These are phyloP conservation scores for Genyomyrus donnyi DNA, from an alignment of 2,113 vertebrate genomes.

Conservation along the genomic window DNA sequence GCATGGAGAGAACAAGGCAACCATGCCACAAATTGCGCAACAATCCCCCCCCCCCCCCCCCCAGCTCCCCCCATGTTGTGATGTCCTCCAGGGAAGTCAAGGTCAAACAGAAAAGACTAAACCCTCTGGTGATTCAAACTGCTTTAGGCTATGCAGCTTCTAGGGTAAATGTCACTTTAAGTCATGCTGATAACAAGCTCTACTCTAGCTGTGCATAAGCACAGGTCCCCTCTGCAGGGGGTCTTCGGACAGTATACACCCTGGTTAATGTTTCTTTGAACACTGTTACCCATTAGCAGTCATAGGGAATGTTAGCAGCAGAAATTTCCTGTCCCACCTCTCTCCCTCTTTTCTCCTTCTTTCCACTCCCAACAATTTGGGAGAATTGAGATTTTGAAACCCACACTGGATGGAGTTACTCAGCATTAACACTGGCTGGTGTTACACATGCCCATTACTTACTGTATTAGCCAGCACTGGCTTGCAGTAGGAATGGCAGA, in stretches of 20 bases:
- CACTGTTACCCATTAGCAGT: background rate
- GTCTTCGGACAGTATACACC: background rate
- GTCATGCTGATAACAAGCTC: background rate
- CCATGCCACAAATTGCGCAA: background rate
- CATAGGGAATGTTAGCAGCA: background rate
- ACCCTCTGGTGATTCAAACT: background rate
- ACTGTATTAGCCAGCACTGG: background rate
- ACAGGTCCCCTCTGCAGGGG: background rate
- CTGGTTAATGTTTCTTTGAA: constrained; percentile 4
- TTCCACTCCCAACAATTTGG: background rate
- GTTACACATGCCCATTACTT: background rate
- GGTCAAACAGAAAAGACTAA: background rate
- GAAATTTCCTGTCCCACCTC: background rate
- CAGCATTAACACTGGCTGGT: background rate
- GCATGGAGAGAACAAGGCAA: background rate
- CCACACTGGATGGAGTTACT: background rate
- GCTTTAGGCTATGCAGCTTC: background rate
- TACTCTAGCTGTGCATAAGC: background rate
- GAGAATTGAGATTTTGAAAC: background rate
- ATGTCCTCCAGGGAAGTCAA: background rate
- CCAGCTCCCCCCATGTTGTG: background rate
- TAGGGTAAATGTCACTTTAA: background rate
- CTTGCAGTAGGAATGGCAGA: background rate
- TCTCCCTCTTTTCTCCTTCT: background rate
- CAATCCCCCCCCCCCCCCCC: too few species aligned